phyloP scores from a whole-genome alignment of 2,113 vertebrate genomes.

The Solenodon paradoxus region DNA sequence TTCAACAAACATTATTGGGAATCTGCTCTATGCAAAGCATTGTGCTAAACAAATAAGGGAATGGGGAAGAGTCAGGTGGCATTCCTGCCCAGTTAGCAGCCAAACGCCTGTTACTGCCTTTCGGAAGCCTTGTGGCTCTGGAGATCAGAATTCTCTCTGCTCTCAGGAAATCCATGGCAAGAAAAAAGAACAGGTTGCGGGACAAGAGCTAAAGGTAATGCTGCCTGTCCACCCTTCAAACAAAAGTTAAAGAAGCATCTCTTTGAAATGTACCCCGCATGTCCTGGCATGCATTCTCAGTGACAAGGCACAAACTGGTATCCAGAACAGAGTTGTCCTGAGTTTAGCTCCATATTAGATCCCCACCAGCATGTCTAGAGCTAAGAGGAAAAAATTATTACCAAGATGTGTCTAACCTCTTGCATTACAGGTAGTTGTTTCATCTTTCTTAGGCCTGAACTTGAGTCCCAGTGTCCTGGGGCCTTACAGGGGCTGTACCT shows the following conservation, averaged over 20 bases:
- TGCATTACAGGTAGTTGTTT: not conserved
- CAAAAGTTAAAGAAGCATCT: not conserved
- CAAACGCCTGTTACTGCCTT: not conserved
- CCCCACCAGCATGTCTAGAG: not conserved
- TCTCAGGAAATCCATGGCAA: not conserved
- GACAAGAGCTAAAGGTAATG: not conserved
- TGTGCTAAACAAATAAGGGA: not conserved
- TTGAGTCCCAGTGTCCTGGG: too few relatives aligned
- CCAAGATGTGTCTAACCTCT: not conserved
- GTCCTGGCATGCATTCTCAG: not conserved
- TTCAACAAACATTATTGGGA: not conserved
- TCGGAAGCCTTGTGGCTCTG: not conserved
- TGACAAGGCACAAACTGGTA: not conserved
- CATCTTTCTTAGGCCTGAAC: too few relatives aligned
- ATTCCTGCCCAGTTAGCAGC: not conserved
- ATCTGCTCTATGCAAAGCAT: not conserved
- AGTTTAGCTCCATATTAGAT: not conserved
- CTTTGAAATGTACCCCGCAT: not conserved
- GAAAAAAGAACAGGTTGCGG: not conserved
- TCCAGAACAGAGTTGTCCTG: not conserved
- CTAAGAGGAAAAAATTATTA: not conserved
- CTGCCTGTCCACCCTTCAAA: not conserved
- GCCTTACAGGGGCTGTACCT: too few relatives aligned
- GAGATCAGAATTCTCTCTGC: not conserved
- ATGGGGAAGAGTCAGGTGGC: not conserved